These are phyloP conservation scores for Drosophila koepferae DNA, from an alignment of 2,888 invertebrate species.

Conservation along the genomic window DNA sequence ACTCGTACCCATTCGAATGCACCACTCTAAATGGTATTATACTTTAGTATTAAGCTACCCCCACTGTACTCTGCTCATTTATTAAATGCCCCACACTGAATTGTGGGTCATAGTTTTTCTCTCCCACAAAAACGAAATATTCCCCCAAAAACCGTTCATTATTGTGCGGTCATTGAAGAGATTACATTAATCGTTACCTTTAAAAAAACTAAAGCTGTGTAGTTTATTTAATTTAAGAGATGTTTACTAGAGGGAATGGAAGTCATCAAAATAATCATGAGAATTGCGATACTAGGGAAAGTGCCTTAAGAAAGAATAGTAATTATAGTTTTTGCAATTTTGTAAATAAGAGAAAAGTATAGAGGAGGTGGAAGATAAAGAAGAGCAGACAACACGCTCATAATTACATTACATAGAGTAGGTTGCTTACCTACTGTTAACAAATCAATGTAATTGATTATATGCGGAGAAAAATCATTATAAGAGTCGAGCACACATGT, in stretches of 20 bases:
- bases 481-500: no score
- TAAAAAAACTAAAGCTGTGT: conserved; percentile 22
- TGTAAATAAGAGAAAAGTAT: no score
- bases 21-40: conserved; percentile 48
- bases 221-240: background rate
- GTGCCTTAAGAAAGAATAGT: background rate
- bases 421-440: background rate
- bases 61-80: conserved; percentile 43
- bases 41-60: conserved; percentile 54
- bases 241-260: background rate
- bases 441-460: no score
- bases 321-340: background rate
- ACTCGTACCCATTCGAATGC: conserved; percentile 14
- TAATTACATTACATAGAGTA: background rate
- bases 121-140: conserved; percentile 12
- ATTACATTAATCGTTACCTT: conserved; percentile 74
- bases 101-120: conserved; percentile 19
- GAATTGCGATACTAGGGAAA: background rate
- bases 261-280: background rate
- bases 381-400: background rate
- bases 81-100: conserved; percentile 7
- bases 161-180: conserved; percentile 52
- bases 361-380: background rate
- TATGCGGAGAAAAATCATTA: no score
- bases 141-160: conserved; percentile 23